phyloP scores from a whole-genome alignment of 2,797 vertebrate species.

The Coregonus suidteri region DNA sequence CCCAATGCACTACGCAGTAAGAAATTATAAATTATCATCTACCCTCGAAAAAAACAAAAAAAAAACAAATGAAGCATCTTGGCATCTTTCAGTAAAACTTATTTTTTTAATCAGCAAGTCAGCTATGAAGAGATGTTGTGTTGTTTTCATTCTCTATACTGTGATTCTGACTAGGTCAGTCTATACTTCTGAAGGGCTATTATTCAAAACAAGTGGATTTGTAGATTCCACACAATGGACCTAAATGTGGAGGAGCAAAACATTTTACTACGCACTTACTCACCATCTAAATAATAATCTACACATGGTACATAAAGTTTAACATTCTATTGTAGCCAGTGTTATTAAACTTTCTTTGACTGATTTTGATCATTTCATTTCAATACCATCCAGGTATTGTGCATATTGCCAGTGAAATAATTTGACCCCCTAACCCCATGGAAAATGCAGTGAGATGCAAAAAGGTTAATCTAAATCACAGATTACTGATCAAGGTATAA shows the following conservation, averaged over 20 bases:
- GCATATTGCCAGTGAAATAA: not conserved
- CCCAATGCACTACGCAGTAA: constrained; percentile 40
- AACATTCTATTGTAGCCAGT: constrained; percentile 5
- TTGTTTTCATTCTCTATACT: not conserved
- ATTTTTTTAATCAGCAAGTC: too few species aligned
- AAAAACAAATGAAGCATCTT: not conserved
- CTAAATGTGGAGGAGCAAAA: not conserved
- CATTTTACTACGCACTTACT: not conserved
- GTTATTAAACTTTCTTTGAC: not conserved
- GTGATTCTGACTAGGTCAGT: constrained; percentile 28
- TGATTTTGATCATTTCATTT: not conserved
- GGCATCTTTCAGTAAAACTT: not conserved
- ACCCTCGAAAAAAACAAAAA: not conserved
- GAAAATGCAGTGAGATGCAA: constrained; percentile 4
- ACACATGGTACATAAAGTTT: constrained; percentile 13
- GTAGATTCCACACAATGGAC: not conserved
- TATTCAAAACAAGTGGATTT: not conserved
- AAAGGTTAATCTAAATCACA: not conserved
- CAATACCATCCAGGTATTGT: not conserved
- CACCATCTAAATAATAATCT: constrained; percentile 3
- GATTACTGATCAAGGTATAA: not conserved
- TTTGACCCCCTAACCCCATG: constrained; percentile 4
- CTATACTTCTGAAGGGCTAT: constrained; percentile 18
- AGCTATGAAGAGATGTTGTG: not conserved
- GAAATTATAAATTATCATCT: constrained; percentile 27